Evolutionary conservation across 2,113 vertebrate species (phyloP).

Genomic region (Myotis brandtii): DNA sequence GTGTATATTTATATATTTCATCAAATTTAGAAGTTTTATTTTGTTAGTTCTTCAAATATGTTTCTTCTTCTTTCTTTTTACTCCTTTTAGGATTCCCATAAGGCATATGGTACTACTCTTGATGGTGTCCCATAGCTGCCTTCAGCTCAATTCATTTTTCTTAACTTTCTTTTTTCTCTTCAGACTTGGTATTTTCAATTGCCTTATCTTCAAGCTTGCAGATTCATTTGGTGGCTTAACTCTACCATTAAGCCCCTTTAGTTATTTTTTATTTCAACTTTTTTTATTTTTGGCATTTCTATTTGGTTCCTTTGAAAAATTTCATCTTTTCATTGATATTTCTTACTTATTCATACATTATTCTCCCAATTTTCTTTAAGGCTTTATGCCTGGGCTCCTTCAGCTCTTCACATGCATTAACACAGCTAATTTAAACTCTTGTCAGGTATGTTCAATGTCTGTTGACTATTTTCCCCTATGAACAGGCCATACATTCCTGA

Average conservation of each 20-base stretch:
- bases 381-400: not conserved
- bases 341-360: not conserved
- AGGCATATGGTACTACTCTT: not conserved
- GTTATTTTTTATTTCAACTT: not conserved
- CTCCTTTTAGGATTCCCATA: not conserved
- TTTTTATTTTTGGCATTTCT: not conserved
- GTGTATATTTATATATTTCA: not conserved
- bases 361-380: not conserved
- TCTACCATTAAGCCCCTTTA: not conserved
- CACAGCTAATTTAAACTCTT: not conserved
- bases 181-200: not conserved
- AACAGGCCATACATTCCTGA: not conserved
- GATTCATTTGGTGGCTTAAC: not conserved
- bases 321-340: not conserved
- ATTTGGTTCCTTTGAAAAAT: not conserved
- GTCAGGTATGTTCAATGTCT: not conserved
- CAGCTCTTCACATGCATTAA: not conserved
- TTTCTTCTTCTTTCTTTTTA: not conserved
- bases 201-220: not conserved
- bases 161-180: not conserved
- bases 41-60: not conserved
- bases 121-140: not conserved
- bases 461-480: not conserved
- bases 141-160: not conserved
- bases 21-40: not conserved